phyloP scores from a whole-genome alignment of 2,113 vertebrate species.

The Platichthys stellatus region DNA sequence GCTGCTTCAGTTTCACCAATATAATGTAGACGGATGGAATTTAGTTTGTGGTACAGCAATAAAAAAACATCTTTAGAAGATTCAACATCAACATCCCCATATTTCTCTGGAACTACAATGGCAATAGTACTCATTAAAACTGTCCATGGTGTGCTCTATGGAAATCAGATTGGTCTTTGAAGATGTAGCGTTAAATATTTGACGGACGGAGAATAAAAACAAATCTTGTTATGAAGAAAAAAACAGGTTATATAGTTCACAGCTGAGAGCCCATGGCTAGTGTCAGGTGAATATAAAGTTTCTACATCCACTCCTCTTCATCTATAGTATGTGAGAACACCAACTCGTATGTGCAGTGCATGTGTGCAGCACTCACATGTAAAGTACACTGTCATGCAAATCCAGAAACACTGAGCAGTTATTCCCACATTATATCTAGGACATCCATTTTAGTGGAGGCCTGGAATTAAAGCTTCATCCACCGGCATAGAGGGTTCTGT shows the following conservation, averaged over 20 bases:
- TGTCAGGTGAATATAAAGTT: slow-evolving; percentile 62
- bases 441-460: slow-evolving; percentile 69
- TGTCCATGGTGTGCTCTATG: too few relatives aligned
- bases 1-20: background rate
- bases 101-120: too few relatives aligned
- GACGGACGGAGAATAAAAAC: background rate
- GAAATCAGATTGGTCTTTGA: background rate
- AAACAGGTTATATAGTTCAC: slow-evolving; percentile 19
- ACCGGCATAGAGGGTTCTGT: slow-evolving; percentile 63
- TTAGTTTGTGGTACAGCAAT: too few relatives aligned
- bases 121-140: too few relatives aligned
- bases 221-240: slow-evolving; percentile 1
- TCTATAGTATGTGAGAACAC: slow-evolving; percentile 11
- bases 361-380: slow-evolving; percentile 27
- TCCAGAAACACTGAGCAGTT: slow-evolving; percentile 63
- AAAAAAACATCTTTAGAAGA: too few relatives aligned
- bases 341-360: slow-evolving; percentile 10
- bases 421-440: slow-evolving; percentile 73
- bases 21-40: background rate
- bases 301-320: slow-evolving; percentile 41
- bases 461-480: slow-evolving; percentile 78
- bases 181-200: slow-evolving; percentile 13
- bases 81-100: too few relatives aligned
- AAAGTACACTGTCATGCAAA: slow-evolving; percentile 43
- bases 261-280: slow-evolving; percentile 39